Base-by-base conservation (phyloP, 2,797 vertebrate species). In the Melanotaenia nigrans region DNA sequence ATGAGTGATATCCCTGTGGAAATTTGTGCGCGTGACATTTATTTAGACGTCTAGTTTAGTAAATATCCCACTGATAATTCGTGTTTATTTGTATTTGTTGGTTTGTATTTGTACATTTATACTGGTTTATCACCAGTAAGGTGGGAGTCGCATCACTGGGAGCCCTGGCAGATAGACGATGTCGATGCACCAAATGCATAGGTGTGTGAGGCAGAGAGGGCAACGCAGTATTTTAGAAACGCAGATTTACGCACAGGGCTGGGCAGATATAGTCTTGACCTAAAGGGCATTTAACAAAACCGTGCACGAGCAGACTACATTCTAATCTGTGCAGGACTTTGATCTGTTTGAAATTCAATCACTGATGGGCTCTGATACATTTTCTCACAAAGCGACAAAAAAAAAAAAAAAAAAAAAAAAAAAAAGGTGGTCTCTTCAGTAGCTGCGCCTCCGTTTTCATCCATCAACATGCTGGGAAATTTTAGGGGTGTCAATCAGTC, bases 111-210 rank as follows among this genome's bases (percentile, higher is more conserved):
- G 38, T 6, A 33, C 7, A 33, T 33, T 33, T 33, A 33, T 6
- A 33, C 1, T 66, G 66, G 58, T 8, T 78, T n/a, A 24, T 66
- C 67, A 18, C 30, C 64, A 56, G 36, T 25, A 71, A 78, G 56
- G 75, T 78, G 65, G 61, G 75, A 75, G 74, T 76, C 83, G 79
- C 80, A 81, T 75, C 81, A 64, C 58, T 82, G 78, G 83, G 78
- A 77, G 49, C 45, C 51, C 30, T 12, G 49, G 42, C 45, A 75
- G 81, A 82, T 64, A 87, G 59, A 47, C 61, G 53, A 84, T 66
- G 85, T 71, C 78, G 82, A 81, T 91, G 91, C 90, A 86, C 81
- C 91, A 92, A 85, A 83, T 73, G 67, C 69, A 76, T 38, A 73
- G 56, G 76, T 82, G 81, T 79, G 72, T 59, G 62, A 62, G 49